Conservation (phyloP, 2,888 invertebrate genomes). For the Synanthedon formicaeformis region DNA sequence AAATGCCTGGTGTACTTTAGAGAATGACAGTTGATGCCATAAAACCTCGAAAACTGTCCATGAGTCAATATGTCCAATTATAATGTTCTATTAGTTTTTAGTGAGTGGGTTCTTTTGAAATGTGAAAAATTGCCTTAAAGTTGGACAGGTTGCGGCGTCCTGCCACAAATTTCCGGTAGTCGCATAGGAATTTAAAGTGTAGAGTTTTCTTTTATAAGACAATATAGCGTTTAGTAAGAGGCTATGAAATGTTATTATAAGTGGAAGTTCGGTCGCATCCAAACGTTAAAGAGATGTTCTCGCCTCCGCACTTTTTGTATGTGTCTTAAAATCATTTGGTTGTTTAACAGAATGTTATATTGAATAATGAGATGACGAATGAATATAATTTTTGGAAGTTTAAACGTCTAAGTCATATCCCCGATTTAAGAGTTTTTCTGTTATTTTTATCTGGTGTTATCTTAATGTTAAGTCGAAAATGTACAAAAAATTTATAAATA, state of each 20-base stretch:
- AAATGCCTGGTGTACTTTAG: too few relatives aligned
- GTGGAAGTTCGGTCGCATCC: background rate
- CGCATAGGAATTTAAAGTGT: too few relatives aligned
- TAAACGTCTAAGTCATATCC: constrained; percentile 64
- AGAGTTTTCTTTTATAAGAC: background rate
- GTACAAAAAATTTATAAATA: constrained; percentile 59
- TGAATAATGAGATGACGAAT: constrained; percentile 4
- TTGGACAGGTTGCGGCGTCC: too few relatives aligned
- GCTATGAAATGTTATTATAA: constrained; percentile 24
- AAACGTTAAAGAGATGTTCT: background rate
- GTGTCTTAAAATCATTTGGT: constrained; percentile 12
- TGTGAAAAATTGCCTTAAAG: too few relatives aligned
- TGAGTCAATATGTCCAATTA: background rate
- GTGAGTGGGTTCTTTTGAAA: too few relatives aligned
- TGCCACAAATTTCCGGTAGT: too few relatives aligned
- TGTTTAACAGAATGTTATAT: constrained; percentile 13
- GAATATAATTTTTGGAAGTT: constrained; percentile 35
- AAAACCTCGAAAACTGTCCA: background rate
- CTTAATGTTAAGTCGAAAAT: constrained; percentile 61
- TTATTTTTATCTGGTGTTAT: constrained; percentile 65
- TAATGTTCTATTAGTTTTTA: too few relatives aligned
- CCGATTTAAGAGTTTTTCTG: constrained; percentile 46
- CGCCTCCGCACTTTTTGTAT: background rate
- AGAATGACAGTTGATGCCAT: constrained; percentile 5
- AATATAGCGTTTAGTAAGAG: constrained; percentile 23